Base-by-base conservation (phyloP, 2,797 vertebrate genomes). In the Lutjanus campechanus region DNA sequence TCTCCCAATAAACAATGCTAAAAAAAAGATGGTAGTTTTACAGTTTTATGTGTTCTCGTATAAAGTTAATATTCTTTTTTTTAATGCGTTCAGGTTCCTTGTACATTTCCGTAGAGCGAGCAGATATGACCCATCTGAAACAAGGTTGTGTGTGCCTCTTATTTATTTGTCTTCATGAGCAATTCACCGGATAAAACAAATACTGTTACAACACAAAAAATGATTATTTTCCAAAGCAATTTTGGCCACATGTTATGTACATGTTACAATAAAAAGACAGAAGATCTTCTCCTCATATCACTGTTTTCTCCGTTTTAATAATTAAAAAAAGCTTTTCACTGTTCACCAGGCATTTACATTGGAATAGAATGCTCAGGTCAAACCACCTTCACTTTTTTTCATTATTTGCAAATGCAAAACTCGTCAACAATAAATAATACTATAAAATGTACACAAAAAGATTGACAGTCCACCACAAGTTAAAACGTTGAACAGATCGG, bases 381-480 rank as follows among this genome's bases (percentile, higher is more conserved):
- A 93, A 93, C 90, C 89, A 89, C 89, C 88, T 90, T 92, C 77
- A 73, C 79, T 82, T 85, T 86, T 68, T 90, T 82, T 77, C 82
- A 81, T 88, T 88, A 92, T 95, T 94, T 95, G 93, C 93, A 93
- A 96, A 95, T 93, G 94, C 93, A 95, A 96, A 95, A 90, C 92
- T 93, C 93, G 91, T 95, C 94, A 93, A 95, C 95, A 96, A 96
- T 96, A 96, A 96, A 96, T 96, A 96, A 96, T 96, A 95, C 93
- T 95, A 95, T 95, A 96, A 96, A 96, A 96, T 95, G 94, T 96
- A 95, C 94, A 96, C 94, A 95, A 95, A 95, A 93, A 93, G 86
- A 89, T 94, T 88, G 93, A 95, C 90, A 94, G 94, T 94, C 93
- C 94, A 96, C 93, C 94, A 96, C 94, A 64, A 95, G 93, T 93